These are phyloP conservation scores for Zaprionus camerounensis DNA, from an alignment of 1,140 invertebrate species.

Conservation along the genomic window DNA sequence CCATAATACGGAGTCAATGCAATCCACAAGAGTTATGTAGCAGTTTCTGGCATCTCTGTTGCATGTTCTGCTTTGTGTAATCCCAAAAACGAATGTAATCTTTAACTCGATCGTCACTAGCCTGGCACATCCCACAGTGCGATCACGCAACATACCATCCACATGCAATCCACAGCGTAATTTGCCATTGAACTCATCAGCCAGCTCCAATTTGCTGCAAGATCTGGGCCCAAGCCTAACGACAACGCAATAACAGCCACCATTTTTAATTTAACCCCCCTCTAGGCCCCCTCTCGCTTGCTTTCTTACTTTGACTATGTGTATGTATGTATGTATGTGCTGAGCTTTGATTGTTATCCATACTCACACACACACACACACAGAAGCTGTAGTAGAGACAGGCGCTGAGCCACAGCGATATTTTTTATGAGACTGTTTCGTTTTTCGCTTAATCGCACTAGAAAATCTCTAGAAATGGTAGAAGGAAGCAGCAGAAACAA, in stretches of 20 bases:
- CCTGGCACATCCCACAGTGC: slow-evolving; percentile 1
- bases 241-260: slow-evolving; percentile 59
- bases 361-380: slow-evolving; percentile 23
- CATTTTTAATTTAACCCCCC: slow-evolving; percentile 48
- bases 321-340: slow-evolving; percentile 31
- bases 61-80: not conserved
- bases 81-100: slow-evolving; percentile 2
- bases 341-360: slow-evolving; percentile 52
- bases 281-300: not conserved
- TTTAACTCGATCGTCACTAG: slow-evolving; percentile 13
- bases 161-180: slow-evolving; percentile 38
- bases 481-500: slow-evolving; percentile 28
- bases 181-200: slow-evolving; percentile 64
- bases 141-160: slow-evolving; percentile 35
- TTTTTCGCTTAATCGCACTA: slow-evolving; percentile 79
- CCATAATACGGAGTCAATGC: not conserved
- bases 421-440: slow-evolving; percentile 77
- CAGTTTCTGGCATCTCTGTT: not conserved
- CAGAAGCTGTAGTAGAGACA: slow-evolving; percentile 20
- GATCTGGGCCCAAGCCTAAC: slow-evolving; percentile 42
- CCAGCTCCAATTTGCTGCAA: slow-evolving; percentile 47
- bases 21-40: not conserved
- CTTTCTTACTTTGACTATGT: slow-evolving; percentile 12
- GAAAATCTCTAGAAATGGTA: slow-evolving; percentile 72
- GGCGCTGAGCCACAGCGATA: slow-evolving; percentile 51